Base-by-base conservation (phyloP, 2,888 invertebrate genomes). In the Mactromeris polynyma region DNA sequence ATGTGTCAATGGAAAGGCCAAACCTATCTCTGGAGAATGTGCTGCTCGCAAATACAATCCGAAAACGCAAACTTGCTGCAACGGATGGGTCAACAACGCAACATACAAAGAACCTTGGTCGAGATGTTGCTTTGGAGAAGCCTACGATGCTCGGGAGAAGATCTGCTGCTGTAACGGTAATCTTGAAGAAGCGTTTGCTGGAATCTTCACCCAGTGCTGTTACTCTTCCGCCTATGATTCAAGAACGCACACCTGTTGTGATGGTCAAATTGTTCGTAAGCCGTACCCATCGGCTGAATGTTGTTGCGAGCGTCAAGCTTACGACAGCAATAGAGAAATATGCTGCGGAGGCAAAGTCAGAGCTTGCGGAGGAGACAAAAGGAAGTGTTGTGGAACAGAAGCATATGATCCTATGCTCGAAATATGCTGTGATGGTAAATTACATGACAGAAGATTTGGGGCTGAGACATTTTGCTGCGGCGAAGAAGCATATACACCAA, bases 101-200 rank as follows among this genome's bases (percentile, higher is more conserved):
- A 83, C 81, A n/a, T n/a, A 64, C 17, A 81, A 58, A 17, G 82
- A 64, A 19, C 79, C 78, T 9, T 85, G 73, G 64, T 46, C 84
- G 3, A 58, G 90, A 38, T 90, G 90, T 81, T 90, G 90, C 38
- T 86, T 84, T 69, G 90, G 81, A 9, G 79, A 84, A 26, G 86
- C 88, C 0, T 90, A 90, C 26, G 90, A 90, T 54, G 83, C 77
- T n/a, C 38, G 90, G 33, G 36, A 84, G 33, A 51, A 90, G 26
- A 82, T 88, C 4, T 90, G 90, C 33, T 90, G 90, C 64, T 90
- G 90, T 46, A 90, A 88, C 58, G 90, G 90, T 9, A 80, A 82
- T 51, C 88, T 90, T 2, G 82, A 86, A 54, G 84, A 81, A 9
- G 90, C 90, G 1, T 46, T 88, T 31, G 90, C 88, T 14, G 90